Evolutionary conservation across 92 coral and sea anemone species (phyloP).

Genomic region (Pocillopora grandis): DNA sequence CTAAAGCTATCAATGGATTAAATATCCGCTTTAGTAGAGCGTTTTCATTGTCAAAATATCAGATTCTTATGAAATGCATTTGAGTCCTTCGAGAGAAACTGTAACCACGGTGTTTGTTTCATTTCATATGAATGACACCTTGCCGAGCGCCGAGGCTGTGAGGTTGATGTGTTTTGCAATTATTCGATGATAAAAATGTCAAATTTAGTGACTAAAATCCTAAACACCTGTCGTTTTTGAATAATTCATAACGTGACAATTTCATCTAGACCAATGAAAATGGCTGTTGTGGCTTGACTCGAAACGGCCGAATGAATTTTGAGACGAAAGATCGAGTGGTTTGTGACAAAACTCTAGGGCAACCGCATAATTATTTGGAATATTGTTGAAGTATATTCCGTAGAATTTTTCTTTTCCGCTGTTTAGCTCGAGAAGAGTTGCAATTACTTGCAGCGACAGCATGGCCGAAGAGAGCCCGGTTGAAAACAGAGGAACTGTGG

Average conservation of each 20-base stretch:
- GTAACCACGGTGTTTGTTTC: neutral
- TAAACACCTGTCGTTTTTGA: slow-evolving; percentile 30
- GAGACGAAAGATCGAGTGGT: slow-evolving; percentile 11
- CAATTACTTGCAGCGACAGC: neutral
- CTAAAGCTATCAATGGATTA: neutral
- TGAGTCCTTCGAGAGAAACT: neutral
- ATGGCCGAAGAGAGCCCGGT: slow-evolving; percentile 14
- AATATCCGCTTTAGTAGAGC: neutral
- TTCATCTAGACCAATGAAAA: slow-evolving; percentile 27
- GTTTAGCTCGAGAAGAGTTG: neutral
- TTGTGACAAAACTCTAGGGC: neutral
- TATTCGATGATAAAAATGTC: neutral
- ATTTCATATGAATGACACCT: neutral
- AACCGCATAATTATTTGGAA: neutral
- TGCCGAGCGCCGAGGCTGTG: neutral
- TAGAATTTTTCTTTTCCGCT: no score
- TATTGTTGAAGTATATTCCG: neutral
- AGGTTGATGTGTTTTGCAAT: neutral
- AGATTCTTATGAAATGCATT: neutral
- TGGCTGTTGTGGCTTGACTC: slow-evolving; percentile 2
- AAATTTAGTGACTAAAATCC: slow-evolving; percentile 15
- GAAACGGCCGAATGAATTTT: slow-evolving; percentile 20
- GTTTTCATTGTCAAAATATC: neutral
- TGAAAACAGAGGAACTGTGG: neutral
- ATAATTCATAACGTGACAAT: slow-evolving; percentile 28